Base-by-base conservation (phyloP, 2,888 invertebrate species). In the Epistrophe grossulariae region DNA sequence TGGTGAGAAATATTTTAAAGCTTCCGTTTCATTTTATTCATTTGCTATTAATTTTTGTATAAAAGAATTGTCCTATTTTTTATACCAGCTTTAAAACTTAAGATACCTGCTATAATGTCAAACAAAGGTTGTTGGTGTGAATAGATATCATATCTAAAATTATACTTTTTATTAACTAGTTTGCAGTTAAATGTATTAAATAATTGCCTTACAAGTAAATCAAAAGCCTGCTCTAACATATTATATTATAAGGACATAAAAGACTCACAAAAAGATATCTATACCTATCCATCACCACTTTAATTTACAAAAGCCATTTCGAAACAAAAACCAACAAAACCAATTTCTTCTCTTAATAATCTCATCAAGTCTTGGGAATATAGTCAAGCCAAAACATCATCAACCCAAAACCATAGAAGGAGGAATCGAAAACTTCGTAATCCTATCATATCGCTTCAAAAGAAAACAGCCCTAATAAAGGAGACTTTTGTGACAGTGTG, bases 361-460 rank as follows among this genome's bases (percentile, higher is more conserved):
- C 71, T 71, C 74, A 84, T 77, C 64, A 80, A 71, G 38, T 45
- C 59, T 52, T 76, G 35, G 17, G 31, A 66, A 66, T 50, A 80
- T 74, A 73, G 73, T 74, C 79, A 74, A 70, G 62, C 57, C 40
- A 71, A 79, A 40, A 43, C 62, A 62, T 74, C 79, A 73, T 45
- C 57, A 28, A 50, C 68, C 38, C 45, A 68, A 76, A 76, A 83
- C 66, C 57, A 84, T 77, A 68, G 60, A 48, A 35, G 24, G 24
- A 55, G 52, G 7, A 24, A 76, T 66, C 52, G 15, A 71, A 77
- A 76, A 71, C 71, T 71, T 40, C n/a, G 64, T 80, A 80, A 80
- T 64, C 76, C 64, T 35, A 62, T 83, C 79, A 74, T 70, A 71
- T 57, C 40, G 28, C 74, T 50, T 24, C 17, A 74, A 57, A 48